Conservation (phyloP, 23 tunicate genomes). For the Halocynthia roretzi region DNA sequence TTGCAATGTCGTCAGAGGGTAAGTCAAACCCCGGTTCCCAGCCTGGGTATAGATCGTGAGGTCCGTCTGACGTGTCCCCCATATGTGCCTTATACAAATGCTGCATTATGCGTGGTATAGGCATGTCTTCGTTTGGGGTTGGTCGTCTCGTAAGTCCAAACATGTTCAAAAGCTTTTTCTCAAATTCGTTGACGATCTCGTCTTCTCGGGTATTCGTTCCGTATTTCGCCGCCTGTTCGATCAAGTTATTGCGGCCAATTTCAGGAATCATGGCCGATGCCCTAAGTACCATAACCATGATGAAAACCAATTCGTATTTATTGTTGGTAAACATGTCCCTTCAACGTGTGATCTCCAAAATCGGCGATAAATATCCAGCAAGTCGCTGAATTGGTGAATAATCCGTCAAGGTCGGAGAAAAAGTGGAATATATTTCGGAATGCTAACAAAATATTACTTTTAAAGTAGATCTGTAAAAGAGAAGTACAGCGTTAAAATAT, state of each 20-base stretch:
- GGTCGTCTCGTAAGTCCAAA: conserved; percentile 78
- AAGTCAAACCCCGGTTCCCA: conserved; percentile 86
- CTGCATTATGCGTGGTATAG: conserved; percentile 77
- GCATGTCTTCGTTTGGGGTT: conserved; percentile 35
- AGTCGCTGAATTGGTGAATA: not conserved
- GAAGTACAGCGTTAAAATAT: too few relatives aligned
- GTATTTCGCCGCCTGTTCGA: conserved; percentile 57
- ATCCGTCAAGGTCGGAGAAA: too few relatives aligned
- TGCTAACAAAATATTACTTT: too few relatives aligned
- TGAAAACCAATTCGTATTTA: not conserved
- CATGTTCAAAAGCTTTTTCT: conserved; percentile 52
- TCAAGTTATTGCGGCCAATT: conserved; percentile 57
- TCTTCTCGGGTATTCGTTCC: conserved; percentile 40
- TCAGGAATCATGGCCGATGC: conserved; percentile 41
- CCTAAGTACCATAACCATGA: too few relatives aligned
- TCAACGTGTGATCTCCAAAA: not conserved
- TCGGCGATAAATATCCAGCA: not conserved
- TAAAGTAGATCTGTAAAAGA: too few relatives aligned
- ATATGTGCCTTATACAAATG: conserved; percentile 86
- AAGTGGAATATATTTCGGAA: too few relatives aligned
- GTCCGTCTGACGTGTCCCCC: conserved; percentile 59
- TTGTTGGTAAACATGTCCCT: not conserved
- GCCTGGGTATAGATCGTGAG: conserved; percentile 20
- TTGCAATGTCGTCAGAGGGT: conserved; percentile 47
- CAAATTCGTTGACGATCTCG: conserved; percentile 56